Conservation (phyloP, 2,888 invertebrate species). For the Acrobasis suavella region DNA sequence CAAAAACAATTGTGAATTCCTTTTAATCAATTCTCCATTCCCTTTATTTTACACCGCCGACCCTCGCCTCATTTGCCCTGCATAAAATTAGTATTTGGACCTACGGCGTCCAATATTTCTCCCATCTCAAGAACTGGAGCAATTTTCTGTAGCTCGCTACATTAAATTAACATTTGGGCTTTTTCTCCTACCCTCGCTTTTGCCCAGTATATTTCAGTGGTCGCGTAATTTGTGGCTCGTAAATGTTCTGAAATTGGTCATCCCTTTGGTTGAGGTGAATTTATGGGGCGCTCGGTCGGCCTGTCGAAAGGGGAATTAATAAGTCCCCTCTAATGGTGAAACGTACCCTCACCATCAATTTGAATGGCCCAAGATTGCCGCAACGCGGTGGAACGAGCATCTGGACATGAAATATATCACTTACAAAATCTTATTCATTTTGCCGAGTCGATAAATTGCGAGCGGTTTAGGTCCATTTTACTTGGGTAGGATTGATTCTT, state of each 20-base stretch:
- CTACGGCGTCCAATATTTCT: slow-evolving; percentile 69
- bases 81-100: slow-evolving; percentile 76
- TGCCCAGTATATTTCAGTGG: slow-evolving; percentile 80
- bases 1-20: background rate
- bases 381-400: slow-evolving; percentile 67
- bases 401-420: slow-evolving; percentile 72
- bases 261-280: slow-evolving; percentile 82
- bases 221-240: slow-evolving; percentile 83
- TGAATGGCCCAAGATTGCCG: slow-evolving; percentile 78
- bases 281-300: slow-evolving; percentile 80
- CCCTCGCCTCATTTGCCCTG: slow-evolving; percentile 72
- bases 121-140: slow-evolving; percentile 69
- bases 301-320: slow-evolving; percentile 83
- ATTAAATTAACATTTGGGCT: slow-evolving; percentile 81
- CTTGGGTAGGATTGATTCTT: slow-evolving; percentile 31
- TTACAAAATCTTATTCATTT: slow-evolving; percentile 69
- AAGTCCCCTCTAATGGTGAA: slow-evolving; percentile 82
- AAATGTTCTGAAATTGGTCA: slow-evolving; percentile 83
- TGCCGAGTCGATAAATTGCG: slow-evolving; percentile 64
- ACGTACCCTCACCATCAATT: slow-evolving; percentile 81
- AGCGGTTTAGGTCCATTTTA: slow-evolving; percentile 58
- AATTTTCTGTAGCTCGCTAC: slow-evolving; percentile 77
- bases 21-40: background rate
- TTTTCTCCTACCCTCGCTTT: slow-evolving; percentile 70
- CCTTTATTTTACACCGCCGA: background rate